Percentiles rank a stretch among this genome's conserved stretches.
phyloP scores from a whole-genome alignment of 2,888 invertebrate genomes.

The Cryptocephalus moraei region DNA sequence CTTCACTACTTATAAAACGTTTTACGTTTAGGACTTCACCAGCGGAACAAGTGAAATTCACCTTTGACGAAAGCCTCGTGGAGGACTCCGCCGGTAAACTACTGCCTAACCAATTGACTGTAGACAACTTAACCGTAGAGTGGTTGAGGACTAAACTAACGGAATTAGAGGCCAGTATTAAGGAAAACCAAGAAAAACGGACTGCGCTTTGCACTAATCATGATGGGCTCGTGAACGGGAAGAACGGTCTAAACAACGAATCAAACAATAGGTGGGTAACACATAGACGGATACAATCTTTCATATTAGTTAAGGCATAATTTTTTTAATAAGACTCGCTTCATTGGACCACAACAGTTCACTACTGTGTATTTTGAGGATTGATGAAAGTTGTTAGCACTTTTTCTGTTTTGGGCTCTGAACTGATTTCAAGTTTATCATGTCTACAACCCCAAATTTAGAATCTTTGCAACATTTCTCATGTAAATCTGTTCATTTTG shows the following conservation, averaged over 20 bases:
- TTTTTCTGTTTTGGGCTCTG: too few species aligned
- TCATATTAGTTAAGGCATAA: background rate
- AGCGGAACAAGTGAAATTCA: constrained; percentile 65
- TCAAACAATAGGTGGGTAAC: constrained; percentile 27
- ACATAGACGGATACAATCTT: background rate
- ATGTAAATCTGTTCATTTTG: too few species aligned
- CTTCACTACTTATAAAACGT: too few species aligned
- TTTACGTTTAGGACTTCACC: constrained; percentile 58
- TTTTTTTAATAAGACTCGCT: too few species aligned
- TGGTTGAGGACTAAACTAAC: constrained; percentile 71
- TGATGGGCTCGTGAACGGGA: constrained; percentile 31
- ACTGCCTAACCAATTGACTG: constrained; percentile 77
- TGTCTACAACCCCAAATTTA: too few species aligned
- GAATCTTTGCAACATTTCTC: too few species aligned
- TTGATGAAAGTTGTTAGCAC: too few species aligned
- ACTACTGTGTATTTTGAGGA: too few species aligned
- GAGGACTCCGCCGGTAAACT: constrained; percentile 83
- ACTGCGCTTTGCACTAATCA: constrained; percentile 18
- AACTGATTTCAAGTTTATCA: too few species aligned
- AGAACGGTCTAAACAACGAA: constrained; percentile 26
- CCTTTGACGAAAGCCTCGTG: constrained; percentile 79
- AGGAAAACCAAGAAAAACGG: constrained; percentile 61
- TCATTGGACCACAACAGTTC: too few species aligned
- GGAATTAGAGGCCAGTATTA: constrained; percentile 70
- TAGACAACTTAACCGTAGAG: constrained; percentile 87